Evolutionary conservation across 1,140 invertebrate genomes (phyloP), one percentile per base, ranked within the genome.

Genomic region (Pogonus chalceus): DNA sequence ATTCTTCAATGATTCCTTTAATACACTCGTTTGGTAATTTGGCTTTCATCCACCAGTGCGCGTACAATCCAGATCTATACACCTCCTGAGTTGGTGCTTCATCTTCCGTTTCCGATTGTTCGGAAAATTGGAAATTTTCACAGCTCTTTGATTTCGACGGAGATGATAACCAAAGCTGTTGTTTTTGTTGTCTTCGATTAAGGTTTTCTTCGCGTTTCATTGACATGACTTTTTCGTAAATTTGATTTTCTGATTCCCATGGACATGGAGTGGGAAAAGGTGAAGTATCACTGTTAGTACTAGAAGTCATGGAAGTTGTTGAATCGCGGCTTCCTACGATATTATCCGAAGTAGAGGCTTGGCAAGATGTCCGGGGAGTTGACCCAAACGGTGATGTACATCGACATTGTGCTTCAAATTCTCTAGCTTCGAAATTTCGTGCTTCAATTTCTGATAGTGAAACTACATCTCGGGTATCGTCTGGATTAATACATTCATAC

Each of bases 11-110:
- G 61, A 80, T 76, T 57, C 70, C 74, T 2, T 66, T 67, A 65
- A 82, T 72, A 66, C 82, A 75, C 52, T 75, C 78, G 54, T 74
- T 73, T 20, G 86, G 85, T 68, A 90, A 77, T 64, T 85, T 82
- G 67, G 85, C 86, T 79, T 91, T 91, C 70, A 90, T 82, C 87
- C 88, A 91, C 89, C 89, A 92, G 72, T 92, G 88, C 56, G 88
- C 88, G 68, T 92, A 92, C 66, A 92, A 75, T 60, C 86, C 87
- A 21, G 88, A 90, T 24, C 83, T 82, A 70, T 83, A 90, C 61
- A 83, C 65, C 57, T 77, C 67, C 74, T 62, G 54, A 70, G 71
- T 52, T 66, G 69, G 12, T 60, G 59, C 56, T 66, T 66, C 52
- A 60, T 60, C 58, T 66, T 68, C 37, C 18, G 4, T 7, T 4